Evolutionary conservation across 2,888 invertebrate species (phyloP), one percentile per base, ranked within the genome.

Genomic region (Anoplius nigerrimus): DNA sequence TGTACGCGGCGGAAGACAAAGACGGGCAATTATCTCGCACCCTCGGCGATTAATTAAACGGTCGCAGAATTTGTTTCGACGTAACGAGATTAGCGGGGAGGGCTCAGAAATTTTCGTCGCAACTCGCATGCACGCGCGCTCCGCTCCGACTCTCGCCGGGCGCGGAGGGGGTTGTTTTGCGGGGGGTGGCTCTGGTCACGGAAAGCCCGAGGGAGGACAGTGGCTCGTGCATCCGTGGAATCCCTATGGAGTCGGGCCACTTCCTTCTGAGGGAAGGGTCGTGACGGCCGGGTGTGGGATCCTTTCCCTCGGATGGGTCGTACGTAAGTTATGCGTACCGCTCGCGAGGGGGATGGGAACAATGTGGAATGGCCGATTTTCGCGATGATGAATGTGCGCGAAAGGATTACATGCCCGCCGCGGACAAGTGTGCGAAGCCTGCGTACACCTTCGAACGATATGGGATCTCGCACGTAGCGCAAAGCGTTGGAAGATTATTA

Each of bases 151-250:
- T 42, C 27, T 48, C 18, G 62, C 43, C 21, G 57, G 51, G 60
- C 27, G 54, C 18, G 62, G 48, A 34, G 57, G 51, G 57, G 51
- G 67, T 15, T 45, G 68, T 52, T 34, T 34, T 34, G 34, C 34
- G 34, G 34, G n/a, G 34, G 34, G 34, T 34, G 68, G 73, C 60
- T 61, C 65, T 73, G 72, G 72, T 73, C 73, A 69, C 73, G 69
- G 62, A 65, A 66, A 21, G 52, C 59, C 69, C 52, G 45, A 54
- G 64, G 57, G 20, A 66, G 53, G 62, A 56, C 64, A 62, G 65
- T 53, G 60, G 16, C n/a, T 53, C 53, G 24, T 22, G 52, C 46
- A 46, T 18, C 51, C 24, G 34, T 6, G 52, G 66, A 71, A 72
- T 71, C 71, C 63, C 60, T 45, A 52, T 24, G 66, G 66, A 62